Conservation (phyloP, 2,888 invertebrate species). For the Drosophila merina region DNA sequence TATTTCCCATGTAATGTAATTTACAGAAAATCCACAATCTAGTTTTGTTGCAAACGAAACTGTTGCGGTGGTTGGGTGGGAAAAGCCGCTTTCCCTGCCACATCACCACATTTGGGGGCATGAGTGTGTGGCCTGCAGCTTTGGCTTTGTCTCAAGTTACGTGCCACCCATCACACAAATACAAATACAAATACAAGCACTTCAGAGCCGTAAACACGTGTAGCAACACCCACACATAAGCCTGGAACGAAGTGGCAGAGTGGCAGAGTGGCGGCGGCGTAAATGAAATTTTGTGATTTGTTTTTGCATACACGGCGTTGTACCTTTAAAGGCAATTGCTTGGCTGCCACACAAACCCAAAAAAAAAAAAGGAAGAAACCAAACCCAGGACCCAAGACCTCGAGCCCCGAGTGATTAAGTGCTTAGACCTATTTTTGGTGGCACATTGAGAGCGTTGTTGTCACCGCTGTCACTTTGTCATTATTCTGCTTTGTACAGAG, state of each 20-base stretch:
- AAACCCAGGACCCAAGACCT: slow-evolving; percentile 7
- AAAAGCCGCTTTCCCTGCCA: slow-evolving; percentile 32
- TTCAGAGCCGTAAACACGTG: slow-evolving; percentile 35
- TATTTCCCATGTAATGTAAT: slow-evolving; percentile 33
- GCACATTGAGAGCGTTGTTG: slow-evolving; percentile 25
- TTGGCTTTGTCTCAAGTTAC: slow-evolving; percentile 52
- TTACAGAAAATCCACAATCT: slow-evolving; percentile 62
- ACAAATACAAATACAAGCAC: slow-evolving; percentile 16
- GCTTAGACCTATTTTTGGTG: slow-evolving; percentile 55
- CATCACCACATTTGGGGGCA: slow-evolving; percentile 26
- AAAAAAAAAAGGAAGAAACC: slow-evolving; percentile 4
- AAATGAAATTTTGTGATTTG: slow-evolving; percentile 54
- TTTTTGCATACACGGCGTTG: slow-evolving; percentile 49
- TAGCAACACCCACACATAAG: slow-evolving; percentile 5
- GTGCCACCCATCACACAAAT: slow-evolving; percentile 39
- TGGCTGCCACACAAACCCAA: slow-evolving; percentile 21
- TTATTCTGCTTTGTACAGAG: background rate
- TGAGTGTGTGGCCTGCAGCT: slow-evolving; percentile 43
- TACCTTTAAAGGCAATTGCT: slow-evolving; percentile 67
- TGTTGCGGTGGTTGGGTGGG: slow-evolving; percentile 48
- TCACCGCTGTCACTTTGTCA: slow-evolving; percentile 24
- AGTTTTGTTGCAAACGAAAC: slow-evolving; percentile 67
- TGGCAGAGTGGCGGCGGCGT: slow-evolving; percentile 40
- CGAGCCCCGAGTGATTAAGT: slow-evolving; percentile 61
- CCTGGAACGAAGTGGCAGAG: slow-evolving; percentile 37